Evolutionary conservation across 1,140 invertebrate species (phyloP), one percentile per base, ranked within the genome.

Genomic region (Drosophila asahinai): DNA sequence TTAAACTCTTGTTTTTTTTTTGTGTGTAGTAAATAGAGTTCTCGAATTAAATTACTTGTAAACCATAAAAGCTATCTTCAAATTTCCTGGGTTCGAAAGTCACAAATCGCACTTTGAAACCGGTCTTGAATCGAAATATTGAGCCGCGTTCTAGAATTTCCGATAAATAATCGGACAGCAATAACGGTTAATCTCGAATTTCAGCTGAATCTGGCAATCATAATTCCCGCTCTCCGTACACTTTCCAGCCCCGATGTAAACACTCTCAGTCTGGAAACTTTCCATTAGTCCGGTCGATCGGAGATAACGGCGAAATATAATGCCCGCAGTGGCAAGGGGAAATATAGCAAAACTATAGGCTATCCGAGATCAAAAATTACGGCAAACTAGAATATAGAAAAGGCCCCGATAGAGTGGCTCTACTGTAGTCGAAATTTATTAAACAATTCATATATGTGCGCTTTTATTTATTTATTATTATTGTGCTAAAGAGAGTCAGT

Each of bases 361-460:
- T 38, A 22, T 55, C 33, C 54, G 33, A 57, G 54, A 57, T 57
- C 54, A 57, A 40, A 40, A n/a, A n/a, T 15, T n/a, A 25, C 4
- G 33, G 19, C 38, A 22, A 40, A 40, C 54, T 40, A 40, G 7
- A n/a, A 15, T 38, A 30, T 57, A 57, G 0, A 19, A 33, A 30
- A 15, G n/a, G 12, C 5, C 5, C 14, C 15, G 15, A 38, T 57
- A 25, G n/a, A 11, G 57, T 51, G 33, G 45, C 30, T 68, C 47
- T 17, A 80, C 65, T 72, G 62, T 80, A 65, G 81, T 72, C 83
- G 65, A 83, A 86, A 80, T 64, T 86, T 65, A 79, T 59, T 72
- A 62, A 71, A 64, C 67, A 65, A 64, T 72, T 75, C 58, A 66
- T 57, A 45, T 52, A 36, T 36, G 70, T 43, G 45, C 22, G 58